Base-by-base conservation (phyloP, 2,888 invertebrate species). In the Thera obeliscata region DNA sequence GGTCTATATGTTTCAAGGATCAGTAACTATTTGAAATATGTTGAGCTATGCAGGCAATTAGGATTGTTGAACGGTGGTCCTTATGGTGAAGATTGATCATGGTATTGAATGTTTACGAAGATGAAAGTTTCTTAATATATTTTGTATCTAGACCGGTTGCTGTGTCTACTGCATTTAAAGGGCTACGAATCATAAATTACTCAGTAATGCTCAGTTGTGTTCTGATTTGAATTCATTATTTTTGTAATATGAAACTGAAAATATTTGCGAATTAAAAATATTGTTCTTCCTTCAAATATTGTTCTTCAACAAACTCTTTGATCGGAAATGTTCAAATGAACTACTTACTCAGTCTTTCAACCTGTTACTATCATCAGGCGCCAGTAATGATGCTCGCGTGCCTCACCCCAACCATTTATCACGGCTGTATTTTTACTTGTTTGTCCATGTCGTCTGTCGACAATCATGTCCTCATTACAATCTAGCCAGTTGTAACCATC, bases 401-500 rank as follows among this genome's bases (percentile, higher is more conserved):
- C 87, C 85, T 81, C 74, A 69, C 77, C 77, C 83, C 70, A 67
- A 78, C 81, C 90, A 91, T 91, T 91, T 91, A 90, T 90, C 90
- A 91, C 86, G 79, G 82, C 82, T 78, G 83, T 89, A 89, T 90
- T 90, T 90, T 88, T 91, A 90, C 90, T 90, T 88, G 89, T 91
- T 89, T 87, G 69, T 82, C 85, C 86, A 84, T 89, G 90, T 90
- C 87, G 84, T 77, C 86, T 89, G 90, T 91, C 88, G 85, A 90
- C 91, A 90, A 89, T 87, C 91, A 89, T 91, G 91, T 91, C 89
- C 87, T 91, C 91, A 92, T 92, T 93, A 92, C 91, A 83, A 85
- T 81, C 88, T 84, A 80, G 86, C 82, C 78, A 86, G 85, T 69
- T 87, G 88, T 88, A 86, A 83, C 81, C 83, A 87, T 89, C 88